Percentiles rank a stretch among this genome's conserved stretches.
phyloP scores from a whole-genome alignment of 2,888 invertebrate species.

The Drosophila parthenogenetica region DNA sequence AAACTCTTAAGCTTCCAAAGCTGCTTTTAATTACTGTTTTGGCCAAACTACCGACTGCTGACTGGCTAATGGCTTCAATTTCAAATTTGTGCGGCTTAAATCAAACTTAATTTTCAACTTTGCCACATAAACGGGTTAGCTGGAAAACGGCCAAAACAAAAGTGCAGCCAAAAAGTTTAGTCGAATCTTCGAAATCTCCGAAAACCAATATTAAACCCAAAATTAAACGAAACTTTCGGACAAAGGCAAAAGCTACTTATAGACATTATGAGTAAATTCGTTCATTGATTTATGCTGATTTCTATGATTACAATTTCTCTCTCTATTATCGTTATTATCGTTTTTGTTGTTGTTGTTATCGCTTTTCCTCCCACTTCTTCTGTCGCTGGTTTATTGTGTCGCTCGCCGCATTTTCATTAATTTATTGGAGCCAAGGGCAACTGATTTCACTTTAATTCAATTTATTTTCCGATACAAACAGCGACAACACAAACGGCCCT shows the following conservation, averaged over 20 bases:
- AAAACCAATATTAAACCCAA: constrained; percentile 4
- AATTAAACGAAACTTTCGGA: background rate
- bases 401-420: constrained; percentile 67
- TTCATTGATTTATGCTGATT: constrained; percentile 70
- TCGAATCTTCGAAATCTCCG: background rate
- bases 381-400: constrained; percentile 34
- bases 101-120: constrained; percentile 41
- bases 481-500: constrained; percentile 28
- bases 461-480: constrained; percentile 68
- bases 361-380: constrained; percentile 2
- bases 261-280: constrained; percentile 10
- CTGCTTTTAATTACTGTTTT: constrained; percentile 47
- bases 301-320: constrained; percentile 52
- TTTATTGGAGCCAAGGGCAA: constrained; percentile 74
- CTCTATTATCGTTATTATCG: constrained; percentile 15
- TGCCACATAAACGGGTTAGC: constrained; percentile 10
- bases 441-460: constrained; percentile 80
- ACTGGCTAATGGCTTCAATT: constrained; percentile 40
- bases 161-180: background rate
- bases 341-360: constrained; percentile 8
- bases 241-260: constrained; percentile 22
- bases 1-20: constrained; percentile 65
- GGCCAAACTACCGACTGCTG: constrained; percentile 18
- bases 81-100: constrained; percentile 41
- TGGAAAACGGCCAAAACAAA: no score